Percentiles rank a stretch among this genome's conserved stretches.
Evolutionary conservation across 2,797 vertebrate genomes (phyloP).

Genomic region (Glyptemys insculpta): DNA sequence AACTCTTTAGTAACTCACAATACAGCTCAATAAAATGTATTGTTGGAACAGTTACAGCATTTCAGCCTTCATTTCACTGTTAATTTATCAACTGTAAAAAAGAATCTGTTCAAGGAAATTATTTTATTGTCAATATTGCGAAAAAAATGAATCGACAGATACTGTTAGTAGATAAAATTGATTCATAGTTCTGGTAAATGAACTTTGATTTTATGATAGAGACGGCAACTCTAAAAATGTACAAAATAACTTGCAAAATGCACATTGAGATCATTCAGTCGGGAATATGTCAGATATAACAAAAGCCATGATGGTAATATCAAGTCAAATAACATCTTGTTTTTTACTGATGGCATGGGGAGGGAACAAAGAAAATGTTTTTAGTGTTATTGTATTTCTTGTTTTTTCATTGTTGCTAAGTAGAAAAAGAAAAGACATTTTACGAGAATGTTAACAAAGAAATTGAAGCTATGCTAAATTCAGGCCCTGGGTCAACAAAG

Average conservation of each 20-base stretch:
- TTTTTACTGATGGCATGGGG: neutral
- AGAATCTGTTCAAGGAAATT: neutral
- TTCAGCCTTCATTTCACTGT: neutral
- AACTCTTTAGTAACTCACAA: neutral
- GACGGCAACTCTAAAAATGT: neutral
- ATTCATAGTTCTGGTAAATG: neutral
- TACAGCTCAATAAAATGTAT: slow-evolving; percentile 29
- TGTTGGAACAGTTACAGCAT: neutral
- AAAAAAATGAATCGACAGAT: neutral
- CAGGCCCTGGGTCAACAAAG: neutral
- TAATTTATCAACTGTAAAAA: slow-evolving; percentile 40
- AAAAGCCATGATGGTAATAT: neutral
- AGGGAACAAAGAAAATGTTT: neutral
- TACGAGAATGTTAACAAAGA: neutral
- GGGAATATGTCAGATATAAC: neutral
- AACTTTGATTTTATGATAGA: neutral
- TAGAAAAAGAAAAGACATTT: neutral
- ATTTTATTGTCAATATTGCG: slow-evolving; percentile 6
- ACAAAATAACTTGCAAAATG: neutral
- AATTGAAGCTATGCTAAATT: neutral
- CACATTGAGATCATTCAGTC: neutral
- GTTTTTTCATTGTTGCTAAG: neutral
- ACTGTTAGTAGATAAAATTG: neutral
- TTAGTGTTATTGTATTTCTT: neutral
- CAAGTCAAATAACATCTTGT: neutral